Conservation (phyloP, 2,888 invertebrate genomes). For the Cantharis rufa region DNA sequence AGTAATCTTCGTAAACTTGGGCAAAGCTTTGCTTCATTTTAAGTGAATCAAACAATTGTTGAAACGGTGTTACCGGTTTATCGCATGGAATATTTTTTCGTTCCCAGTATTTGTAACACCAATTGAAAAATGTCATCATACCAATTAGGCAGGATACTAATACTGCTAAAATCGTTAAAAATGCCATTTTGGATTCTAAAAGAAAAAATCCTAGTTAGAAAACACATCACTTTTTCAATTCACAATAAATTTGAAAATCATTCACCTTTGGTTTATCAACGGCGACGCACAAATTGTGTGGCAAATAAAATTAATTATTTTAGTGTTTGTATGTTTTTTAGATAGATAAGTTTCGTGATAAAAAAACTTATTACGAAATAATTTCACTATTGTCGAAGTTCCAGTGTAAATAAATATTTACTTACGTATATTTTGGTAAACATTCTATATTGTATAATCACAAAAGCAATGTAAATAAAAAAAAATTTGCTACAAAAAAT, state of each 20-base stretch:
- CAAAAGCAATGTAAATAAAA: too few relatives aligned
- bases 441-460: too few relatives aligned
- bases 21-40: background rate
- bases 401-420: background rate
- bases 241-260: too few relatives aligned
- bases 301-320: background rate
- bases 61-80: background rate
- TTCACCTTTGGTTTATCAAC: too few relatives aligned
- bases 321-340: too few relatives aligned
- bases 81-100: background rate
- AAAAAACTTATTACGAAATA: background rate
- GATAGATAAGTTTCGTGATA: background rate
- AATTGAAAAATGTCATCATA: background rate
- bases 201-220: background rate
- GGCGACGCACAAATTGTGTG: too few relatives aligned
- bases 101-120: background rate
- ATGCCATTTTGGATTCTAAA: background rate
- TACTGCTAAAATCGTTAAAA: background rate
- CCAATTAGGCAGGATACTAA: background rate
- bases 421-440: too few relatives aligned
- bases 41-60: background rate
- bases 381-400: background rate
- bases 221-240: background rate
- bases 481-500: too few relatives aligned
- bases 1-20: background rate